Base-by-base conservation (phyloP, 2,797 vertebrate genomes). In the Sebastes vulpes region DNA sequence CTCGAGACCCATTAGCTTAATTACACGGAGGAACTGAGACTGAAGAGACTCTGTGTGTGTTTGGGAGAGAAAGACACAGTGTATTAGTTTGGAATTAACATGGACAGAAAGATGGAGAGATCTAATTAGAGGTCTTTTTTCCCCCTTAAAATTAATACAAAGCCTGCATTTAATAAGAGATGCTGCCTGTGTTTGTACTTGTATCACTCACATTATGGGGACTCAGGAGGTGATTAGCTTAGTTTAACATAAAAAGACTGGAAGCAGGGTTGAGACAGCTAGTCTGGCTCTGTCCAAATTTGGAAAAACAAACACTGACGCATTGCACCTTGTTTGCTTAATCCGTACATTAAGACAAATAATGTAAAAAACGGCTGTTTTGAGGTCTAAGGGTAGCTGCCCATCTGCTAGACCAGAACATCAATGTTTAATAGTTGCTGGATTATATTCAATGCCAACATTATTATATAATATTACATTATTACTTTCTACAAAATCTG, bases 1-100 rank as follows among this genome's bases (percentile, higher is more conserved):
- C 88, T 94, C 89, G 82, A 90, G 91, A 92, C 81, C 91, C 83
- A 94, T 94, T 92, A 91, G 86, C 80, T 67, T 95, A 95, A 95
- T 95, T 95, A 95, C 84, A 94, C 53, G 57, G 88, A 79, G 70
- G 84, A 85, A 71, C 64, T 79, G 80, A 75, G 68, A 83, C 60
- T 61, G 73, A 75, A 69, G 35, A 84, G 81, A 20, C 48, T 70
- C 50, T 61, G 52, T 72, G 77, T 29, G 9, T 29, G 9, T 54
- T 18, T 50, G 48, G 67, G 56, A 26, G 53, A 61, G 70, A 38
- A 23, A 48, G 38, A 68, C 56, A 48, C 38, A 46, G 57, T 70
- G 69, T 56, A 77, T 77, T 75, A 70, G 60, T 82, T 81, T 80
- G 32, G 56, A 85, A 70, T 84, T 54, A 73, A 73, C 72, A 56